A percentile compares a stretch with the other conserved stretches of the same genome.
phyloP scores from a whole-genome alignment of 23 tunicate genomes.

The Pegea sp. region DNA sequence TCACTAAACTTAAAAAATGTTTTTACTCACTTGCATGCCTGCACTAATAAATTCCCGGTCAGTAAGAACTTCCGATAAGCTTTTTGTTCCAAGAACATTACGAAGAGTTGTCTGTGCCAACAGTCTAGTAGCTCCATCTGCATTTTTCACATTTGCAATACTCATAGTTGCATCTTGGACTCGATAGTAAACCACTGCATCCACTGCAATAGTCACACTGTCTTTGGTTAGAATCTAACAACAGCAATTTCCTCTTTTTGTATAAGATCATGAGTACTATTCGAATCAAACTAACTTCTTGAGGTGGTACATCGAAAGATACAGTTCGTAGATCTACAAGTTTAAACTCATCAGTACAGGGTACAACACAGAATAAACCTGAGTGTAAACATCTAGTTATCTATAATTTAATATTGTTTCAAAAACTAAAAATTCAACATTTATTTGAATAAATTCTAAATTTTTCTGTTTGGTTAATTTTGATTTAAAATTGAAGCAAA shows the following conservation, averaged over 20 bases:
- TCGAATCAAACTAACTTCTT: slow-evolving; percentile 52
- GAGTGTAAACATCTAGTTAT: no score
- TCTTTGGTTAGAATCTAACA: slow-evolving; percentile 72
- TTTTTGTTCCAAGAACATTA: slow-evolving; percentile 63
- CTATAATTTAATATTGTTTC: no score
- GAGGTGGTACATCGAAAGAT: slow-evolving; percentile 91
- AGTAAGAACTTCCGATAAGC: slow-evolving; percentile 44
- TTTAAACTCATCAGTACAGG: slow-evolving; percentile 82
- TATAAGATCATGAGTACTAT: no score
- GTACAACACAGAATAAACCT: slow-evolving; percentile 73
- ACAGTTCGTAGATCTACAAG: slow-evolving; percentile 80
- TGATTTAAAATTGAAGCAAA: no score
- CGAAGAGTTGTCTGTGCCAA: slow-evolving; percentile 85
- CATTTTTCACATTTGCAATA: slow-evolving; percentile 59
- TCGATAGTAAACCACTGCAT: slow-evolving; percentile 81
- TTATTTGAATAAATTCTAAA: no score
- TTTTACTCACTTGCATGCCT: slow-evolving; percentile 21
- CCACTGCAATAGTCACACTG: slow-evolving; percentile 82
- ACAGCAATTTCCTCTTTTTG: no score
- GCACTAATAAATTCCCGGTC: slow-evolving; percentile 65
- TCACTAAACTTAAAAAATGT: no score
- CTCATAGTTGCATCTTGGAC: slow-evolving; percentile 50
- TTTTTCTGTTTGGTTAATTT: no score
- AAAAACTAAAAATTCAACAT: no score
- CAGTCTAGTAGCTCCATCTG: slow-evolving; percentile 67